phyloP scores from a whole-genome alignment of 2,888 invertebrate species.

The Acanthosepion esculentum region DNA sequence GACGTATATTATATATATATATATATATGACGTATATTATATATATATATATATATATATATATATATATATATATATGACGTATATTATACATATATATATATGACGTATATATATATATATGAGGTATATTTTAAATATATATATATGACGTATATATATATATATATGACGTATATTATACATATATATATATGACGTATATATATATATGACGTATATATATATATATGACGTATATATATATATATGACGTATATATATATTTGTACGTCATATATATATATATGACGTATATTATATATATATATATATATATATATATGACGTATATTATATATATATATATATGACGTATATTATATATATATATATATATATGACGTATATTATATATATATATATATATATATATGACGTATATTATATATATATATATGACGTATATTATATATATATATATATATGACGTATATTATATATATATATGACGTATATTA shows the following conservation, averaged over 20 bases:
- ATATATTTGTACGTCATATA: no score
- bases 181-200: no score
- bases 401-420: constrained; percentile 42
- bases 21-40: no score
- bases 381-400: constrained; percentile 37
- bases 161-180: constrained; percentile 38
- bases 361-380: constrained; percentile 44
- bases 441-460: constrained; percentile 45
- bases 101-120: constrained; percentile 43
- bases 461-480: constrained; percentile 38
- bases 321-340: background rate
- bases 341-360: constrained; percentile 44
- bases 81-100: constrained; percentile 38
- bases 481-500: constrained; percentile 45
- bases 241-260: constrained; percentile 45
- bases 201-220: constrained; percentile 45
- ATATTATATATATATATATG: constrained; percentile 34
- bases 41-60: constrained; percentile 43
- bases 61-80: constrained; percentile 42
- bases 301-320: constrained; percentile 45
- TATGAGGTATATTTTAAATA: no score
- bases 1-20: constrained; percentile 45
- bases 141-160: constrained; percentile 45
- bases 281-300: constrained; percentile 25
- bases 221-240: constrained; percentile 34